phyloP scores from a whole-genome alignment of 1,140 invertebrate genomes.

The Diorhabda elongata region DNA sequence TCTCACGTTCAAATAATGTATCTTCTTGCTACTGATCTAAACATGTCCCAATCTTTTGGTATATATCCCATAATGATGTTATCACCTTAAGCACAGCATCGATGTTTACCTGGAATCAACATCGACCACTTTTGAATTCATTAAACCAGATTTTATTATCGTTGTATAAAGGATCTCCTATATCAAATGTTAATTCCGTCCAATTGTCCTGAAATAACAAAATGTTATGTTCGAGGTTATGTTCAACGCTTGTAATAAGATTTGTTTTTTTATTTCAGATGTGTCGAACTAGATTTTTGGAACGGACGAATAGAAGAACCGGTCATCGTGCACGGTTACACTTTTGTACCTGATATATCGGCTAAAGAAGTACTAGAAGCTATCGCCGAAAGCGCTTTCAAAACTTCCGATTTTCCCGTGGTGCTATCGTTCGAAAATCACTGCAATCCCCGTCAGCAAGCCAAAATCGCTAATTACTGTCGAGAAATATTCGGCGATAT shows the following conservation, averaged over 20 bases:
- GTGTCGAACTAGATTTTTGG: conserved; percentile 98
- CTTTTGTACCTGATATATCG: conserved; percentile 92
- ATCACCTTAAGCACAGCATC: too few relatives aligned
- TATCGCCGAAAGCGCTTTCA: conserved; percentile 96
- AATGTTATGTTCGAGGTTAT: too few relatives aligned
- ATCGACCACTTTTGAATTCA: too few relatives aligned
- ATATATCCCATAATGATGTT: too few relatives aligned
- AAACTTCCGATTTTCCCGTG: conserved; percentile 95
- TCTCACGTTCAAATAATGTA: too few relatives aligned
- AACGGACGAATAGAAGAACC: conserved; percentile 92
- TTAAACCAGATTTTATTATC: too few relatives aligned
- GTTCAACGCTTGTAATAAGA: neutral
- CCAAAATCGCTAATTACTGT: conserved; percentile 97
- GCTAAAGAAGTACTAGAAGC: conserved; percentile 96
- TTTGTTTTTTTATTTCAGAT: conserved; percentile 50
- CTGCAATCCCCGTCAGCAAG: conserved; percentile 91
- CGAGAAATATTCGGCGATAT: conserved; percentile 93
- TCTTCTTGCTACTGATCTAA: too few relatives aligned
- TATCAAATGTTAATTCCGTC: too few relatives aligned
- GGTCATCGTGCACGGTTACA: conserved; percentile 96
- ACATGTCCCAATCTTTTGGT: too few relatives aligned
- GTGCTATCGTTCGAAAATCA: conserved; percentile 98
- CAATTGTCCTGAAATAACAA: too few relatives aligned
- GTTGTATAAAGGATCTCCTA: too few relatives aligned
- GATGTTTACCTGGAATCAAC: too few relatives aligned